A percentile compares a stretch with the other conserved stretches of the same genome.
Evolutionary conservation across 2,888 invertebrate species (phyloP).

Genomic region (Ypsolopha sequella): DNA sequence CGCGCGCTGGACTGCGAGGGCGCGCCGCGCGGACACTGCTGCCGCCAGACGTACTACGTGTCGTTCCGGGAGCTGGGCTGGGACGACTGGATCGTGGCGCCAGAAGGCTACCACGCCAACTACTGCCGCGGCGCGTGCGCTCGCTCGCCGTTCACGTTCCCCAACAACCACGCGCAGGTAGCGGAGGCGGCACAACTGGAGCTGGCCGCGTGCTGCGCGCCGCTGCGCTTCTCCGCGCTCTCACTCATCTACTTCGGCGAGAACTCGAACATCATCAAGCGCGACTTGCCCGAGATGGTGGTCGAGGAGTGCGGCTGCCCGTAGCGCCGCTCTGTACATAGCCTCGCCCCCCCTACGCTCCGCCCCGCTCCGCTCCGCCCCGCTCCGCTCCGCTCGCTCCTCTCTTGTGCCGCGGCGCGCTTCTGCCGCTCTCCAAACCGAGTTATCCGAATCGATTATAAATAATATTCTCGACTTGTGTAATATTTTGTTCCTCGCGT

Average conservation of each 20-base stretch:
- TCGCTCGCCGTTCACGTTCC: slow-evolving; percentile 84
- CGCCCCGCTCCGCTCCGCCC: slow-evolving; percentile 22
- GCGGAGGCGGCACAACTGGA: slow-evolving; percentile 91
- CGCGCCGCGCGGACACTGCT: slow-evolving; percentile 71
- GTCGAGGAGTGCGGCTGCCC: slow-evolving; percentile 97
- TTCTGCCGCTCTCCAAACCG: slow-evolving; percentile 62
- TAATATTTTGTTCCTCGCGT: slow-evolving; percentile 70
- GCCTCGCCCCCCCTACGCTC: slow-evolving; percentile 27
- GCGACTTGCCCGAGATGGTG: slow-evolving; percentile 95
- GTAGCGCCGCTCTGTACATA: slow-evolving; percentile 46
- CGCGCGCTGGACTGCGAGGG: slow-evolving; percentile 88
- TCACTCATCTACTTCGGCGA: slow-evolving; percentile 93
- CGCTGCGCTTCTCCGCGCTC: slow-evolving; percentile 92
- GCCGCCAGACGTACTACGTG: slow-evolving; percentile 92
- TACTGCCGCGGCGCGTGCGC: slow-evolving; percentile 94
- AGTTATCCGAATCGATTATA: slow-evolving; percentile 65
- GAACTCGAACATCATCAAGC: slow-evolving; percentile 91
- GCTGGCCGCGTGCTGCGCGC: slow-evolving; percentile 93
- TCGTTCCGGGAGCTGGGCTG: slow-evolving; percentile 92
- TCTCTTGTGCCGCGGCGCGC: slow-evolving; percentile 19
- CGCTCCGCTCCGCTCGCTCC: slow-evolving; percentile 4
- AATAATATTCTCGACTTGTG: slow-evolving; percentile 69
- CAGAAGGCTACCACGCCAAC: slow-evolving; percentile 92
- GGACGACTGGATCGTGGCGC: slow-evolving; percentile 96
- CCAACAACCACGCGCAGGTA: slow-evolving; percentile 91